Conservation (phyloP, 2,888 invertebrate species). For the Hypena proboscidalis region DNA sequence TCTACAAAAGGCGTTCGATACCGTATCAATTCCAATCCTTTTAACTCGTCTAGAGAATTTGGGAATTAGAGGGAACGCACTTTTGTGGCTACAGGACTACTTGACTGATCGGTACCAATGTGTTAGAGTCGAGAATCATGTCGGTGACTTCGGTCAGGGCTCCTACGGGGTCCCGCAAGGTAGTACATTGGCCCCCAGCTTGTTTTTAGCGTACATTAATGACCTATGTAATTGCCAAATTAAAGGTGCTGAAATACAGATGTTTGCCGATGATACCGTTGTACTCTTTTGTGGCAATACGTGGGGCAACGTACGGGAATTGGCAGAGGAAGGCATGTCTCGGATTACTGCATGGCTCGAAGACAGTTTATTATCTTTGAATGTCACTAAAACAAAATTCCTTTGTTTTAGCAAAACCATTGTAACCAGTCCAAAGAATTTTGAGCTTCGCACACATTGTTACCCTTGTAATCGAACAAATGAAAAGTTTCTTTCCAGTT, state of each 20-base stretch:
- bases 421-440: background rate
- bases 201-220: background rate
- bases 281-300: background rate
- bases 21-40: background rate
- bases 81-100: background rate
- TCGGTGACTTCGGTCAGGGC: background rate
- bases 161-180: background rate
- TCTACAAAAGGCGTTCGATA: background rate
- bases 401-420: background rate
- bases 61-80: background rate
- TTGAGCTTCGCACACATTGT: background rate
- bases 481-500: background rate
- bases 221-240: background rate
- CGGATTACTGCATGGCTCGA: slow-evolving; percentile 5
- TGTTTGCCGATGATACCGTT: background rate
- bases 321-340: no score
- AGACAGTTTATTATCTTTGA: slow-evolving; percentile 3
- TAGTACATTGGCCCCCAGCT: background rate
- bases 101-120: background rate
- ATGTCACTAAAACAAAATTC: slow-evolving; percentile 5
- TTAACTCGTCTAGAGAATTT: background rate
- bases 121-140: background rate
- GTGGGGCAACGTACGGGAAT: no score
- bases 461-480: background rate
- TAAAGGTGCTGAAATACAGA: background rate